Base-by-base conservation (phyloP, 2,888 invertebrate species). In the Brenthis hecate region DNA sequence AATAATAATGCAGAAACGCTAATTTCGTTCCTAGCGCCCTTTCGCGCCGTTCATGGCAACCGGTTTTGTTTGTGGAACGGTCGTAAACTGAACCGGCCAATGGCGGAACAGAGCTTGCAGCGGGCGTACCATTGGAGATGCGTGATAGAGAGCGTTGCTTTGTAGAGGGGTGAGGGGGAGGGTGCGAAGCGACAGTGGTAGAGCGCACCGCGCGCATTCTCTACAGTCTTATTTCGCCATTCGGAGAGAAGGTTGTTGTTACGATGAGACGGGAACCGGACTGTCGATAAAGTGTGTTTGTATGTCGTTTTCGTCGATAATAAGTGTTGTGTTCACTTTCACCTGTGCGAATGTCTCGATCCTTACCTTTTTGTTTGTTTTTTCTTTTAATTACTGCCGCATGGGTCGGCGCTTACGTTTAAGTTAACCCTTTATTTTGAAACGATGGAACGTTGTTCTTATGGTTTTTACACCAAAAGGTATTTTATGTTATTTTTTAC, bases 381-480 rank as follows among this genome's bases (percentile, higher is more conserved):
- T 89, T 88, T 85, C 79, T 85, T 88, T 89, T 88, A 87, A 89
- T 88, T 81, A 89, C 80, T 86, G 91, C 90, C 91, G 87, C 87
- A 91, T 90, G 89, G 91, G 88, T 88, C 93, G 92, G 88, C 88
- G 90, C 88, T 91, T 89, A 86, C 86, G 90, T 91, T 91, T 91
- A 91, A 92, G 92, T 91, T 91, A 89, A 91, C 85, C 86, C 86
- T 91, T 93, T 91, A 91, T 88, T 92, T 93, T 93, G 92, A 94
- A 94, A 95, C 94, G 94, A 95, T 95, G 95, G 95, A 95, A 95
- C 95, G 95, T 94, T 94, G 95, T 94, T 94, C 95, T 94, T 95
- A 94, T 94, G 95, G 95, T 94, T 95, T 95, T 94, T 95, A 94
- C 95, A 95, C 95, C 89, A 95, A 95, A 95, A 96, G 95, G 95